phyloP scores from a whole-genome alignment of 2,888 invertebrate genomes.

The Muscina levida region DNA sequence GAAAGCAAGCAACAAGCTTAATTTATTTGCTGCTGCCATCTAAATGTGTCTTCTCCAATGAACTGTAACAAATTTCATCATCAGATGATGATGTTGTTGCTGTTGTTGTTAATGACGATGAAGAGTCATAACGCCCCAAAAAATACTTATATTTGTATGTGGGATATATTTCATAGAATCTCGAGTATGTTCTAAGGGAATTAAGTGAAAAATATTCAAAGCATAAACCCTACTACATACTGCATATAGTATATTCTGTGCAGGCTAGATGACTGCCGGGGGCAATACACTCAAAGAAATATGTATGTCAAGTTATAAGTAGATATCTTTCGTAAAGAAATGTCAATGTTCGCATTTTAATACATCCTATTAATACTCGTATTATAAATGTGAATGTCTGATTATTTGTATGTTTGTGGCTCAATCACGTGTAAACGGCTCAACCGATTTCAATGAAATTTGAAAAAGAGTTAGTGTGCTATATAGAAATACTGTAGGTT shows the following conservation, averaged over 20 bases:
- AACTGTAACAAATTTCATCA: slow-evolving; percentile 50
- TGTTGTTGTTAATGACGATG: too few species aligned
- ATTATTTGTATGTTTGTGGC: too few species aligned
- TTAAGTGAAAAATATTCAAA: slow-evolving; percentile 23
- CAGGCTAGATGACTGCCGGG: not conserved
- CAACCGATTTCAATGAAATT: too few species aligned
- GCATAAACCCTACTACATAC: not conserved
- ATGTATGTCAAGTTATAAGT: not conserved
- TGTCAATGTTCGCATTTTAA: too few species aligned
- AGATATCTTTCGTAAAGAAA: too few species aligned
- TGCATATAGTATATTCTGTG: too few species aligned
- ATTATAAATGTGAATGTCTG: too few species aligned
- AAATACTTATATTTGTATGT: not conserved
- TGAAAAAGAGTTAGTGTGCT: too few species aligned
- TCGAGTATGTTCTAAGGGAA: slow-evolving; percentile 27
- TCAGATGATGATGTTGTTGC: not conserved
- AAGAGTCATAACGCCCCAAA: not conserved
- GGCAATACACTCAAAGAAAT: slow-evolving; percentile 1
- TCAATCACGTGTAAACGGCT: too few species aligned
- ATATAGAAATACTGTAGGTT: too few species aligned
- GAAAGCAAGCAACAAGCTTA: slow-evolving; percentile 44
- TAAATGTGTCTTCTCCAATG: slow-evolving; percentile 42
- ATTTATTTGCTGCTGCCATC: slow-evolving; percentile 45
- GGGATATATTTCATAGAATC: too few species aligned
- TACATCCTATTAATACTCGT: too few species aligned